Evolutionary conservation across 1,140 invertebrate genomes (phyloP).

Genomic region (Pseudoatta argentina): DNA sequence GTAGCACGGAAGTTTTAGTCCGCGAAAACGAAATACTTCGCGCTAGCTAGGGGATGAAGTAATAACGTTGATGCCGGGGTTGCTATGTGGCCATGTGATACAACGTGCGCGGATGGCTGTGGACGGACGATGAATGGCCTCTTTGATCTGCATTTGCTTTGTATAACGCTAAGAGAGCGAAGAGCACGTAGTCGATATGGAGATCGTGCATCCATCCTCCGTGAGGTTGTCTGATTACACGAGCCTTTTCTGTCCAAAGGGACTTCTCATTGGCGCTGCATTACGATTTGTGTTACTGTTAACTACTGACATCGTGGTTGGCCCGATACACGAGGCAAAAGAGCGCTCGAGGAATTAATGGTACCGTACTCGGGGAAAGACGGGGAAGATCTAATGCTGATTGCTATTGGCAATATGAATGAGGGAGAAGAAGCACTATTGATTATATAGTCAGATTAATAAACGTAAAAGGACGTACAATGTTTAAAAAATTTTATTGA

Average conservation of each 20-base stretch:
- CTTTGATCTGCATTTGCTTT: constrained; percentile 82
- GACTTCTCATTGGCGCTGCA: constrained; percentile 28
- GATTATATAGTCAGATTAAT: not conserved
- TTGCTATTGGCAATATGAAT: constrained; percentile 4
- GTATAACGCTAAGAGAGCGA: constrained; percentile 66
- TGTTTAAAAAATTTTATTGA: not conserved
- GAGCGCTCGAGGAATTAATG: constrained; percentile 26
- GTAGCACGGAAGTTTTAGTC: constrained; percentile 29
- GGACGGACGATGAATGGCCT: constrained; percentile 80
- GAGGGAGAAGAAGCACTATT: not conserved
- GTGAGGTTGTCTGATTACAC: constrained; percentile 60
- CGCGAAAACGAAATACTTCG: constrained; percentile 59
- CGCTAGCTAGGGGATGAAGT: constrained; percentile 73
- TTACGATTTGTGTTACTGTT: constrained; percentile 53
- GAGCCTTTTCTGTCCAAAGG: constrained; percentile 56
- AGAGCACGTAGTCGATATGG: constrained; percentile 51
- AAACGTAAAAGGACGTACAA: not conserved
- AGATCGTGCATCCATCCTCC: constrained; percentile 3
- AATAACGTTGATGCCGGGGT: constrained; percentile 78
- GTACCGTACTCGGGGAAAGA: not conserved
- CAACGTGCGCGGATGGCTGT: constrained; percentile 65
- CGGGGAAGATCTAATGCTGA: constrained; percentile 48
- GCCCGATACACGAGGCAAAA: constrained; percentile 23
- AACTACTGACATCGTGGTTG: constrained; percentile 34
- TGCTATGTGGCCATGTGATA: constrained; percentile 67